Evolutionary conservation across 2,797 vertebrate species (phyloP), one percentile per base, ranked within the genome.

Genomic region (Furcifer pardalis): DNA sequence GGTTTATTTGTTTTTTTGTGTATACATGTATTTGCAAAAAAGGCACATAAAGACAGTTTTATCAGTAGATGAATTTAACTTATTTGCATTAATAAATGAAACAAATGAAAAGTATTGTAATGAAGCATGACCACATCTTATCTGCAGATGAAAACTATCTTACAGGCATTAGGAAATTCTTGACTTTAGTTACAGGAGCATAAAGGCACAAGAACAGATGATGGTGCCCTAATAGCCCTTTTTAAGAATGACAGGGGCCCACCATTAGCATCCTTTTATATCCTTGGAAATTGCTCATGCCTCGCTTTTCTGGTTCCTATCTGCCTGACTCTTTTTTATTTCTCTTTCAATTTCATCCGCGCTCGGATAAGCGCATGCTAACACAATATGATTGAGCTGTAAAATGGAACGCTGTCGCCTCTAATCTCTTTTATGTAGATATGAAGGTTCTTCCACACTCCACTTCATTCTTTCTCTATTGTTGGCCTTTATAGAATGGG

Each of bases 351-450:
- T 99, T 98, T 96, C 95, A 93, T 97, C 94, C 92, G 96, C 94
- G 96, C 96, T 97, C 91, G 96, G 96, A 97, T 97, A 97, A 97
- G 97, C 96, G 94, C 94, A 91, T 96, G 96, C 97, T 97, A 97
- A 97, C 97, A 97, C 97, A 97, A 96, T 97, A 97, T 97, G 97
- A 98, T 97, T 97, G 97, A 97, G 97, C 96, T 97, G 97, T 97
- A 97, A 97, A 97, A 97, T 97, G 97, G 96, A 96, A 94, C 91
- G 95, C 97, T 97, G 97, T 97, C 95, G 94, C 95, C 96, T 97
- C 97, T 98, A 98, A 98, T 98, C 97, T 96, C 96, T 97, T 97
- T 97, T 97, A 98, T 98, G 97, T 97, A 98, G 98, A 98, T 98
- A 98, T 92, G 94, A 95, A 94, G 96, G 96, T 95, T 94, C 96